Evolutionary conservation across 2,797 vertebrate species (phyloP).

Genomic region (Sphenodon punctatus): DNA sequence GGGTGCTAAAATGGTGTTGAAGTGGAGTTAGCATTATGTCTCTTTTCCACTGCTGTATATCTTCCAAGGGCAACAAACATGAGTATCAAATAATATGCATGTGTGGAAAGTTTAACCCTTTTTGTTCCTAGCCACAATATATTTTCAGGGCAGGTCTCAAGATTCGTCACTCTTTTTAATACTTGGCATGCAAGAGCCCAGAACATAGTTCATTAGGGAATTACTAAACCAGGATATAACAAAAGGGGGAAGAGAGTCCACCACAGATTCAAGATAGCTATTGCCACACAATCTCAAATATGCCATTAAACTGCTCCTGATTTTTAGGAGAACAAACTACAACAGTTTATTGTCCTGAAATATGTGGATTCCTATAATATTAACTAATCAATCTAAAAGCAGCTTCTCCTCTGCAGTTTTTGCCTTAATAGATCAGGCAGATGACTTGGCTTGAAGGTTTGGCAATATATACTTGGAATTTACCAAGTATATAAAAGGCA

Average conservation of each 20-base stretch:
- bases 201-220: constrained; percentile 42
- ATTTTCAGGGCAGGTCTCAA: constrained; percentile 44
- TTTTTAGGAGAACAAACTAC: not conserved
- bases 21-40: not conserved
- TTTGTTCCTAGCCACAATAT: constrained; percentile 50
- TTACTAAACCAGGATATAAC: not conserved
- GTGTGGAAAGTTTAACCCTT: constrained; percentile 33
- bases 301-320: not conserved
- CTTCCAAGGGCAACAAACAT: constrained; percentile 50
- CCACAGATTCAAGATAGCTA: constrained; percentile 8
- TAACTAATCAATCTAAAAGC: not conserved
- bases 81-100: constrained; percentile 44
- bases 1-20: too few relatives aligned
- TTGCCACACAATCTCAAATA: not conserved
- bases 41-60: constrained; percentile 34
- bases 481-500: not conserved
- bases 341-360: not conserved
- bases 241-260: constrained; percentile 24
- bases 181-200: constrained; percentile 46
- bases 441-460: not conserved
- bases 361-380: not conserved
- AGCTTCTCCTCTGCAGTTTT: not conserved
- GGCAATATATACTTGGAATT: constrained; percentile 16
- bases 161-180: constrained; percentile 31
- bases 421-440: not conserved